A percentile compares a stretch with the other conserved stretches of the same genome.
These are phyloP conservation scores for Pocillopora verrucosa DNA, from an alignment of 64 coral and sea anemone species.

Conservation along the genomic window DNA sequence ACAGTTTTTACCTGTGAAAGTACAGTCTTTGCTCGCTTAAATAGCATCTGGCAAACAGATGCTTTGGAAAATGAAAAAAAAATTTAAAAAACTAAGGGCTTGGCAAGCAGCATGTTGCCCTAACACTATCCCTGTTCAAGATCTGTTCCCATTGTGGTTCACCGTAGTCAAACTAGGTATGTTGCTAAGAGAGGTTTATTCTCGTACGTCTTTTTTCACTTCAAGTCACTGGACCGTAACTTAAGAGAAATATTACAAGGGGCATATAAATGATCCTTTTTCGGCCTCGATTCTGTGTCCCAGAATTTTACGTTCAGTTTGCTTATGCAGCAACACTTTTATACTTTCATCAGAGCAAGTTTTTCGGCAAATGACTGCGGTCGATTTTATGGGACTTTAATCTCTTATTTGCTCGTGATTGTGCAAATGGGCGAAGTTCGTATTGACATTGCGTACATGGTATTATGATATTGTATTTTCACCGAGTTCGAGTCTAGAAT, in stretches of 20 bases:
- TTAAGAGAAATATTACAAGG: neutral
- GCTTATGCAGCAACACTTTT: no score
- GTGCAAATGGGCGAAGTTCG: no score
- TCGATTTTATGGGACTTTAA: no score
- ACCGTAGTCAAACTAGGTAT: neutral
- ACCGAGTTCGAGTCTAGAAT: no score
- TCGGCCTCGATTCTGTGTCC: no score
- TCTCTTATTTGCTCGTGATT: no score
- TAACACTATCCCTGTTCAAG: conserved; percentile 7
- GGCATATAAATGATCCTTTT: no score
- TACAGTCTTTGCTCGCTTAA: neutral
- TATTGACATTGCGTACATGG: no score
- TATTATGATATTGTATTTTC: no score
- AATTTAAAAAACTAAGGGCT: neutral
- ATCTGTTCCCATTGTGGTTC: neutral
- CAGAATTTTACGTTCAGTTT: no score
- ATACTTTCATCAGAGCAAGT: no score
- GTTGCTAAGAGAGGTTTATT: conserved; percentile 21
- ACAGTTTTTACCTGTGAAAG: neutral
- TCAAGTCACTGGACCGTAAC: neutral
- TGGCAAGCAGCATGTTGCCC: conserved; percentile 2
- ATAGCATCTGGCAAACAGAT: conserved; percentile 37
- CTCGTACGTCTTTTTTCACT: neutral
- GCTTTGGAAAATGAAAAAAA: neutral
- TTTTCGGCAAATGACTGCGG: no score